These are phyloP conservation scores for Molossus alvarezi DNA, from an alignment of 2,797 vertebrate genomes.

Conservation along the genomic window DNA sequence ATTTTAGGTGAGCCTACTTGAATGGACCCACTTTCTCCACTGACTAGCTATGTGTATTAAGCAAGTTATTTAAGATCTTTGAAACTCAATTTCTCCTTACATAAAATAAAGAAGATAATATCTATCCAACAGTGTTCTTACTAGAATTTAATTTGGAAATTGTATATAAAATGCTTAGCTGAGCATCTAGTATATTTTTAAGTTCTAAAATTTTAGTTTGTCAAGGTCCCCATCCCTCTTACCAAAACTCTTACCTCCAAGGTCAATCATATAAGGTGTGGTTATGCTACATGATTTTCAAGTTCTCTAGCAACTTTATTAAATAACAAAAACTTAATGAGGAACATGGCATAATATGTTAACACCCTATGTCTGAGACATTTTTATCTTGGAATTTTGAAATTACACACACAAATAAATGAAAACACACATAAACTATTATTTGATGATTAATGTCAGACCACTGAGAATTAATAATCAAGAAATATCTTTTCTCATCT, in stretches of 20 bases:
- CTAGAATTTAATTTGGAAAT: background rate
- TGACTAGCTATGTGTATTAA: background rate
- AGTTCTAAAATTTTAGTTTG: background rate
- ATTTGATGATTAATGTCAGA: background rate
- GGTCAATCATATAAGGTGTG: background rate
- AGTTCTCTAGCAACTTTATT: background rate
- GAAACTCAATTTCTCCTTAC: background rate
- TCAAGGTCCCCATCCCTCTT: background rate
- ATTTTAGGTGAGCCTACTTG: background rate
- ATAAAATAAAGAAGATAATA: background rate
- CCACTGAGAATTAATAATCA: background rate
- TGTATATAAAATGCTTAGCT: background rate
- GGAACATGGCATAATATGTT: background rate
- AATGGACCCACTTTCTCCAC: background rate
- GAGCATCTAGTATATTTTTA: slow-evolving; percentile 9
- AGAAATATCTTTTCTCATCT: background rate
- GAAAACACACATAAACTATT: background rate
- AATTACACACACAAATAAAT: background rate
- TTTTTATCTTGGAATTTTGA: slow-evolving; percentile 29
- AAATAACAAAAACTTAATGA: background rate
- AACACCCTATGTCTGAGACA: background rate
- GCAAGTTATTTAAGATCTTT: background rate
- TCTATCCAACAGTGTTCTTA: background rate
- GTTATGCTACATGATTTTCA: slow-evolving; percentile 2
- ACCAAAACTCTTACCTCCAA: background rate